These are phyloP conservation scores for Stictonetta naevosa DNA, from an alignment of 2,113 vertebrate genomes.

Conservation along the genomic window DNA sequence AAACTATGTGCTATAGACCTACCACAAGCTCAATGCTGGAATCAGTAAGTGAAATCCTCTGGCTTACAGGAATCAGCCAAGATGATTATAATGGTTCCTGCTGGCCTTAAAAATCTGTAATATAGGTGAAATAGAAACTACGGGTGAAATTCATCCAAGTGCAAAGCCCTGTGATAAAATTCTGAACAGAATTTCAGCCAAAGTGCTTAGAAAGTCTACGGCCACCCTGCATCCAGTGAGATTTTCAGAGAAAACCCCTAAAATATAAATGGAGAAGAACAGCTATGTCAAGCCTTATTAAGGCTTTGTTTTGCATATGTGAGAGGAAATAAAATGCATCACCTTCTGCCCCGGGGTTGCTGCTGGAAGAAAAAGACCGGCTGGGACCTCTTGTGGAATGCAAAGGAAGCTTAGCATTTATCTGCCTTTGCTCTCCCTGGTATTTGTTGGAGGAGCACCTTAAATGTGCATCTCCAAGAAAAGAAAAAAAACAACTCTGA, in stretches of 20 bases:
- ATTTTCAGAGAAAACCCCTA: not conserved
- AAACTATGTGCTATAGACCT: not conserved
- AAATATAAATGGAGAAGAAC: not conserved
- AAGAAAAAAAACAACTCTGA: not conserved
- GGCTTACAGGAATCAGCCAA: not conserved
- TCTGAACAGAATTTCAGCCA: not conserved
- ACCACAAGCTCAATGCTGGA: not conserved
- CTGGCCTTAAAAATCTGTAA: slow-evolving; percentile 3
- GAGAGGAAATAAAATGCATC: slow-evolving; percentile 39
- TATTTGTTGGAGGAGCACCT: not conserved
- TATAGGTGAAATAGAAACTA: not conserved
- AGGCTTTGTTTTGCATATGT: slow-evolving; percentile 4
- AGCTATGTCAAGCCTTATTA: not conserved
- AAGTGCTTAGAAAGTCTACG: not conserved
- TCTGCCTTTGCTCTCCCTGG: not conserved
- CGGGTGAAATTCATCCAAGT: not conserved
- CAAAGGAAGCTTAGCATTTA: slow-evolving; percentile 58
- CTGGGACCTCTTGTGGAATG: slow-evolving; percentile 69
- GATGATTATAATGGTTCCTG: not conserved
- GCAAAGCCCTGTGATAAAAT: not conserved
- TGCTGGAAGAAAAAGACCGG: slow-evolving; percentile 55
- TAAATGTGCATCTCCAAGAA: not conserved
- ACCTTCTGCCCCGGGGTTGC: slow-evolving; percentile 41
- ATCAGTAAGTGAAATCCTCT: not conserved
- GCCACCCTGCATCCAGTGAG: not conserved